Conservation (phyloP, 2,888 invertebrate species). For the Drosophila kanekoi region DNA sequence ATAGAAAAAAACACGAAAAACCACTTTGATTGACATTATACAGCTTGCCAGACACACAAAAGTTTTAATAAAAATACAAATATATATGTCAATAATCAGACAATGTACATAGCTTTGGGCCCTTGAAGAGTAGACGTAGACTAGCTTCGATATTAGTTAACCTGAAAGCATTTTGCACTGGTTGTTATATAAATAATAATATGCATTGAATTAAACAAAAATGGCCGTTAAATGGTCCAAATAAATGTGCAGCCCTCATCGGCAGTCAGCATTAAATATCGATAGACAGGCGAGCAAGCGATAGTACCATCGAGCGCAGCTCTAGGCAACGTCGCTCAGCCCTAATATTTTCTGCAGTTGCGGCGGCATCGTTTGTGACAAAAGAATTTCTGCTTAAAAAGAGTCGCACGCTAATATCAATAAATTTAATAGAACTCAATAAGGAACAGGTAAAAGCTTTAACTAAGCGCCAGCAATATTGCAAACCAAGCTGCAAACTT, state of each 20-base stretch:
- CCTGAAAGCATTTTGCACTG: neutral
- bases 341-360: slow-evolving; percentile 55
- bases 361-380: slow-evolving; percentile 46
- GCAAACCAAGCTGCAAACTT: slow-evolving; percentile 7
- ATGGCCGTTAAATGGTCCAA: neutral
- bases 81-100: neutral
- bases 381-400: slow-evolving; percentile 13
- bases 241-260: neutral
- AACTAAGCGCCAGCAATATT: slow-evolving; percentile 6
- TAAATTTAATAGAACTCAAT: slow-evolving; percentile 7
- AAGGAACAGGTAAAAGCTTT: slow-evolving; percentile 50
- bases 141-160: neutral
- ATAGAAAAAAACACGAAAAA: neutral
- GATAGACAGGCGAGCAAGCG: slow-evolving; percentile 10
- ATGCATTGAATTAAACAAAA: neutral
- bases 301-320: slow-evolving; percentile 7
- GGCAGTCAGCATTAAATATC: slow-evolving; percentile 1
- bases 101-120: neutral
- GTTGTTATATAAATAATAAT: neutral
- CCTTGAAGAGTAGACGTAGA: too few relatives aligned
- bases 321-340: slow-evolving; percentile 15
- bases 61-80: neutral
- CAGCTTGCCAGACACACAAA: neutral
- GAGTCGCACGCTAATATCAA: slow-evolving; percentile 2
- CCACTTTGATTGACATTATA: neutral